phyloP scores from a whole-genome alignment of 2,888 invertebrate species.

The Acanthosoma haemorrhoidale region DNA sequence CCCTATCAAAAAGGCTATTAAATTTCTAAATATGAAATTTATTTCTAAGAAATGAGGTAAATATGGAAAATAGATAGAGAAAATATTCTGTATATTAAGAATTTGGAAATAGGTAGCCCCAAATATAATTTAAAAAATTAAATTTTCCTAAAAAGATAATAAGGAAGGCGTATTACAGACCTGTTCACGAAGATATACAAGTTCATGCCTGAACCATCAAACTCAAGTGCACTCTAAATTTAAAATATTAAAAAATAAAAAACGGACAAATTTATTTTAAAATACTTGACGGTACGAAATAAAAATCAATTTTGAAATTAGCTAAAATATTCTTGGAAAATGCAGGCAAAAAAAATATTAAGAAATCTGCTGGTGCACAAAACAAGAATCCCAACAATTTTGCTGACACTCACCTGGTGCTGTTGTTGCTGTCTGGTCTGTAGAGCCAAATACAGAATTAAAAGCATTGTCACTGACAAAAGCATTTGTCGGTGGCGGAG shows the following conservation, averaged over 20 bases:
- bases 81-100: no score
- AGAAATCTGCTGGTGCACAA: not conserved
- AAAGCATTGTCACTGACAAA: constrained; percentile 76
- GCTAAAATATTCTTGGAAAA: no score
- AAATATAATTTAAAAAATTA: no score
- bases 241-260: not conserved
- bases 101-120: no score
- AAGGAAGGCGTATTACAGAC: not conserved
- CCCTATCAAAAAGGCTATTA: no score
- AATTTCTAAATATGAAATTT: no score
- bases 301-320: no score
- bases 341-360: not conserved
- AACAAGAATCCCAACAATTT: not conserved
- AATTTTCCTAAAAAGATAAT: not conserved
- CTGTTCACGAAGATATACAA: not conserved
- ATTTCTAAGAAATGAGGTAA: no score
- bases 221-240: not conserved
- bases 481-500: constrained; percentile 41
- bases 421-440: constrained; percentile 52
- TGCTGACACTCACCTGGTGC: constrained; percentile 42
- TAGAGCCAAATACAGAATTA: constrained; percentile 78
- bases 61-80: no score
- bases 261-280: no score
- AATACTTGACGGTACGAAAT: no score
- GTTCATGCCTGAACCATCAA: constrained; percentile 10